Evolutionary conservation across 2,888 invertebrate genomes (phyloP).

Genomic region (Phasia obesa): DNA sequence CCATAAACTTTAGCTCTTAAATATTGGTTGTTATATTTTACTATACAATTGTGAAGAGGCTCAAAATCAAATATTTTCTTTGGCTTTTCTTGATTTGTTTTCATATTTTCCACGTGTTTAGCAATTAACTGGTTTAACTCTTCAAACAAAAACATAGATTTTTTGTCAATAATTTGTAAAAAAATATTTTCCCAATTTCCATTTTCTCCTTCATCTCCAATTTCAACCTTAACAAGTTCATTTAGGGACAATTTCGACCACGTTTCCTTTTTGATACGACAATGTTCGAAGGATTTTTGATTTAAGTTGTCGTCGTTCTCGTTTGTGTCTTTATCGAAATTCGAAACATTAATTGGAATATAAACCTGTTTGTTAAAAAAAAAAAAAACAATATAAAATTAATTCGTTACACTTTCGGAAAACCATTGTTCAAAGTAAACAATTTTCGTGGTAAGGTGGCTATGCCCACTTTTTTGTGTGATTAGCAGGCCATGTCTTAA

Average conservation of each 20-base stretch:
- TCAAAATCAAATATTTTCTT: constrained; percentile 57
- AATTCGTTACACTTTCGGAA: background rate
- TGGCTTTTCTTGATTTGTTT: constrained; percentile 29
- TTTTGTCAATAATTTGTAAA: constrained; percentile 69
- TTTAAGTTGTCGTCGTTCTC: background rate
- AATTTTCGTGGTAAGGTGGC: too few relatives aligned
- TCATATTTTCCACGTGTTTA: constrained; percentile 57
- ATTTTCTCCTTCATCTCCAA: constrained; percentile 72
- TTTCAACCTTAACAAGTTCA: constrained; percentile 71
- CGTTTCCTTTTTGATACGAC: constrained; percentile 48
- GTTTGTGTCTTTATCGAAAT: background rate
- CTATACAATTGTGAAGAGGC: constrained; percentile 74
- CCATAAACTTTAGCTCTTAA: constrained; percentile 74
- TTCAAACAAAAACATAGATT: constrained; percentile 60
- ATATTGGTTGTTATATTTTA: constrained; percentile 70
- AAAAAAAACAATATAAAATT: background rate
- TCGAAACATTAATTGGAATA: background rate
- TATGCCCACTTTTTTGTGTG: too few relatives aligned
- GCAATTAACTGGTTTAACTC: constrained; percentile 62
- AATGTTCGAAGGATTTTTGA: background rate
- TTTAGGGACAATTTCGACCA: constrained; percentile 70
- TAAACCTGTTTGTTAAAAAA: background rate
- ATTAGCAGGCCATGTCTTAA: too few relatives aligned
- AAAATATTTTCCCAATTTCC: constrained; percentile 73
- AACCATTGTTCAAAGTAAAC: background rate